Evolutionary conservation across 2,797 vertebrate species (phyloP), one percentile per base, ranked within the genome.

Genomic region (Microchirus variegatus): DNA sequence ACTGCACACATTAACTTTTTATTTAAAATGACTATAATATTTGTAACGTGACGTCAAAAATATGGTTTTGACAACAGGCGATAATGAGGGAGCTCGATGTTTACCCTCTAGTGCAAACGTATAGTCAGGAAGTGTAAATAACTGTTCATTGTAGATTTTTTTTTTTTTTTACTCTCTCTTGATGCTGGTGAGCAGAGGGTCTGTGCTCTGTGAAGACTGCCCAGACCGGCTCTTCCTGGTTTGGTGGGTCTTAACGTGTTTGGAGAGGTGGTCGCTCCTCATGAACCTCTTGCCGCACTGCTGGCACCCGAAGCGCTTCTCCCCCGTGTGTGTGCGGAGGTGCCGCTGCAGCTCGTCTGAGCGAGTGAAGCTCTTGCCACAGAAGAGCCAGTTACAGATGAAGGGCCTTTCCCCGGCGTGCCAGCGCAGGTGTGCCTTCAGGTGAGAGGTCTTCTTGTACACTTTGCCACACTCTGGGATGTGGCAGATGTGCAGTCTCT

Each of bases 241-340:
- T 85, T 95, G 95, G 84, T 96, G 95, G 76, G 94, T 96, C 88
- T 96, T 96, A 52, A 94, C 91, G 1, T 96, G 95, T 70, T 96
- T 96, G 75, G 95, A 94, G 66, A 96, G 94, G 80, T 96, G 94
- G 78, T 96, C 94, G 5, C 95, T 96, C 75, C 94, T 91, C 95
- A 96, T 96, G 86, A 96, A 96, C 77, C 94, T 88, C 88, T 95
- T 95, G 53, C 93, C 94, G 13, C 94, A 95, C 82, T 95, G 91
- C 79, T 94, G 93, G 85, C 95, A 96, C n/a, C 94, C 92, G 10
- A 96, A 96, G 35, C 95, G 93, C 77, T 96, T 96, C 87, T 96
- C 95, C 0, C 95, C 95, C 0, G 95, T 96, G 90, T 96, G 95
- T 0, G 95, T 95, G 73, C 95, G 93, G 31, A 96, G 93, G 75